A percentile compares a stretch with the other conserved stretches of the same genome.
These are phyloP conservation scores for Papilio aristodemus DNA, from an alignment of 1,140 invertebrate species.

Conservation along the genomic window DNA sequence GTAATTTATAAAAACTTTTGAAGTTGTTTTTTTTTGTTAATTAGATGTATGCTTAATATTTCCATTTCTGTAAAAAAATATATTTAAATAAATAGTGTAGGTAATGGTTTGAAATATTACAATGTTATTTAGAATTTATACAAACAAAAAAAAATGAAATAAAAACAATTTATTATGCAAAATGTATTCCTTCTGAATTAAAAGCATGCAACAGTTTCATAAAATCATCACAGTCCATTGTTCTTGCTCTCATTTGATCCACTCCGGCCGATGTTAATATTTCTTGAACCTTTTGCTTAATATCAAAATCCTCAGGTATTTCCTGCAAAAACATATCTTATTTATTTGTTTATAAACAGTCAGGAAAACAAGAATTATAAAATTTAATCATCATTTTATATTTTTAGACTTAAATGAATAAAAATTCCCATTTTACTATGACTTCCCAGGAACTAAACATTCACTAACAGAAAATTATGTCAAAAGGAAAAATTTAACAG, in stretches of 20 bases:
- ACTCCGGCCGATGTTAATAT: slow-evolving; percentile 86
- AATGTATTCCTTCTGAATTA: slow-evolving; percentile 95
- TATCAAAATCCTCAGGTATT: slow-evolving; percentile 90
- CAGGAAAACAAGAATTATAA: too few species aligned
- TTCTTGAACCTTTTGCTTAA: slow-evolving; percentile 90
- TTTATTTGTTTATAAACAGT: not conserved
- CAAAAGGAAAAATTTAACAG: too few species aligned
- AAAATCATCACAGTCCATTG: slow-evolving; percentile 98
- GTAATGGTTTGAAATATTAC: not conserved
- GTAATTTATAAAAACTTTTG: slow-evolving; percentile 15
- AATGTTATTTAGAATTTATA: not conserved
- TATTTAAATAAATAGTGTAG: slow-evolving; percentile 29
- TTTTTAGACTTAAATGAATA: too few species aligned
- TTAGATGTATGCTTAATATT: slow-evolving; percentile 26
- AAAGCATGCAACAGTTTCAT: slow-evolving; percentile 92
- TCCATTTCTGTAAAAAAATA: slow-evolving; percentile 37
- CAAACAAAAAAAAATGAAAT: too few species aligned
- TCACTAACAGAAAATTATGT: too few species aligned
- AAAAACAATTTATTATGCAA: slow-evolving; percentile 78
- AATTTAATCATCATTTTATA: too few species aligned
- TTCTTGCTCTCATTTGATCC: slow-evolving; percentile 91
- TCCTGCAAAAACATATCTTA: slow-evolving; percentile 81
- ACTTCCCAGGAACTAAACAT: too few species aligned
- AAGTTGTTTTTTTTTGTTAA: not conserved
- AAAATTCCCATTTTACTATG: too few species aligned